These are phyloP conservation scores for Eunapius fragilis DNA, from an alignment of 37 sponge, comb jelly and placozoan genomes.

Conservation along the genomic window DNA sequence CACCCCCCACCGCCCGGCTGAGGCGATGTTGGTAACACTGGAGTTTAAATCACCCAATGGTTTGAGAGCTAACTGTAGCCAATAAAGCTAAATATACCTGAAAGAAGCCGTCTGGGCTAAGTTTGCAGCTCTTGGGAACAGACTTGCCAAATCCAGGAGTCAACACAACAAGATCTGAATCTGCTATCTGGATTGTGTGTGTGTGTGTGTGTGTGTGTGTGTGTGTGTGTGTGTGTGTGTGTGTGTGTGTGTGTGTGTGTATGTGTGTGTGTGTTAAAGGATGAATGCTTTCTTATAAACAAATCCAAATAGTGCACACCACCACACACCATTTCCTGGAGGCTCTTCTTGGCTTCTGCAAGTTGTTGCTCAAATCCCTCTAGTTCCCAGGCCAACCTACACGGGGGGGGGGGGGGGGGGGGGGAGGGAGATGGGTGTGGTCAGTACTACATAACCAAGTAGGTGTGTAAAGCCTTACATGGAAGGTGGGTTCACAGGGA, in stretches of 20 bases:
- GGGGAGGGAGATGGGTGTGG: not conserved
- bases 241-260: no score
- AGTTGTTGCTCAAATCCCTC: constrained; percentile 44
- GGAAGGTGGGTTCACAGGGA: not conserved
- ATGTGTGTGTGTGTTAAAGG: no score
- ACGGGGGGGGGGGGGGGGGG: not conserved
- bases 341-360: constrained; percentile 26
- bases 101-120: constrained; percentile 85
- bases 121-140: constrained; percentile 56
- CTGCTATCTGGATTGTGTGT: constrained; percentile 33
- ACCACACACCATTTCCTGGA: constrained; percentile 31
- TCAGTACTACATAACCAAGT: not conserved
- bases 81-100: constrained; percentile 60
- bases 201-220: not conserved
- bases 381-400: constrained; percentile 70
- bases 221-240: not conserved
- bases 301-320: no score
- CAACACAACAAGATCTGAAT: constrained; percentile 55
- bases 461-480: not conserved
- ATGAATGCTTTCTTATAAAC: no score
- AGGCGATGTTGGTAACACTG: no score
- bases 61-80: no score
- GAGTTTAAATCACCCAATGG: no score
- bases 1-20: no score
- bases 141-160: constrained; percentile 58